phyloP scores from a whole-genome alignment of 2,113 vertebrate species.

The Natator depressus region DNA sequence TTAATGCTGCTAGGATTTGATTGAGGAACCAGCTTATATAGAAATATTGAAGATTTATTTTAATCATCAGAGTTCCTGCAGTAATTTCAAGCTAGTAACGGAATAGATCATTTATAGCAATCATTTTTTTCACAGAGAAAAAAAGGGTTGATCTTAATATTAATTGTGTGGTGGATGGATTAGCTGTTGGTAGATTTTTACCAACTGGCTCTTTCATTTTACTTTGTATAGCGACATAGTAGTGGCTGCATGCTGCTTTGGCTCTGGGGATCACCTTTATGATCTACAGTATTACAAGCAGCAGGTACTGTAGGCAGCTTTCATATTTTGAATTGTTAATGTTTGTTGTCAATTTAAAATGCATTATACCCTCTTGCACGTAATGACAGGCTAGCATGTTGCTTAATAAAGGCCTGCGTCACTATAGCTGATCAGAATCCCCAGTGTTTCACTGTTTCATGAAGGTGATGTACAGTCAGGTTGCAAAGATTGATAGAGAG shows the following conservation, averaged over 20 bases:
- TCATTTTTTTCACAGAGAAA: not conserved
- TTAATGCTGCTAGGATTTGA: slow-evolving; percentile 72
- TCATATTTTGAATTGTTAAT: slow-evolving; percentile 76
- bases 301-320: slow-evolving; percentile 66
- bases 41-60: slow-evolving; percentile 77
- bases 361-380: slow-evolving; percentile 49
- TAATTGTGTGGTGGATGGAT: slow-evolving; percentile 43
- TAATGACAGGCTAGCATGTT: slow-evolving; percentile 61
- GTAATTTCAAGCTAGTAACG: slow-evolving; percentile 67
- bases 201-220: slow-evolving; percentile 33
- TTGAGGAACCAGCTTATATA: slow-evolving; percentile 69
- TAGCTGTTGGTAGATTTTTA: slow-evolving; percentile 60
- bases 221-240: slow-evolving; percentile 18
- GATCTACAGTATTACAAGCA: slow-evolving; percentile 47
- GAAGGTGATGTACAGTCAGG: slow-evolving; percentile 76
- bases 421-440: slow-evolving; percentile 62
- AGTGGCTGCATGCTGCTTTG: not conserved
- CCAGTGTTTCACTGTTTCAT: slow-evolving; percentile 78
- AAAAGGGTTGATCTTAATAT: slow-evolving; percentile 36
- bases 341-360: slow-evolving; percentile 73
- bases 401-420: slow-evolving; percentile 78
- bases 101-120: slow-evolving; percentile 49
- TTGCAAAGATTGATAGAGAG: slow-evolving; percentile 72
- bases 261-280: slow-evolving; percentile 66
- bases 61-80: slow-evolving; percentile 70